Conservation (phyloP, 2,113 vertebrate species). For the Myrmecophaga tridactyla region DNA sequence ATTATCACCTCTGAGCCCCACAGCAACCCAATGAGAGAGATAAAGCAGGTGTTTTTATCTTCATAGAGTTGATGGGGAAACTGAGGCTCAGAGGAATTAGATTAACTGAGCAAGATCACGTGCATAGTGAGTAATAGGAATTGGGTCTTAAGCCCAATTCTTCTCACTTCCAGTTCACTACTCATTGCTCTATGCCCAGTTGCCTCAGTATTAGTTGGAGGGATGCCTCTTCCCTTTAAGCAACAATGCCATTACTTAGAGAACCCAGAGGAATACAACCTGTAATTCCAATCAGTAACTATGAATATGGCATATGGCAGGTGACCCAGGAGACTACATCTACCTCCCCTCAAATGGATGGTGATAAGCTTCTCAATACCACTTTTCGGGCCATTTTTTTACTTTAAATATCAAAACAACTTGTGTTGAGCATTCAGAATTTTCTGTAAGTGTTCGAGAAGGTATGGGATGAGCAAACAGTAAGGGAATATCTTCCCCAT, state of each 20-base stretch:
- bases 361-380: neutral
- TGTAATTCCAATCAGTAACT: neutral
- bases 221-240: neutral
- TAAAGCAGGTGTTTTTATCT: neutral
- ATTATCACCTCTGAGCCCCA: neutral
- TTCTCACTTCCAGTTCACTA: neutral
- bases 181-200: accelerated
- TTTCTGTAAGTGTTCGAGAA: neutral
- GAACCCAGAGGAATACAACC: neutral
- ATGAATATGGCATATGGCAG: neutral
- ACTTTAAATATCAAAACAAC: neutral
- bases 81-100: neutral
- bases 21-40: neutral
- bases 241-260: neutral
- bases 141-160: neutral
- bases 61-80: neutral
- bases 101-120: neutral
- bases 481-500: neutral
- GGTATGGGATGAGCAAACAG: neutral
- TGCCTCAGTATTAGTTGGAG: neutral
- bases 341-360: neutral
- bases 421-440: neutral
- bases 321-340: neutral
- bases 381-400: neutral
- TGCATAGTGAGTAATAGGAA: neutral